Percentiles rank a stretch among this genome's conserved stretches.
Evolutionary conservation across 2,888 invertebrate species (phyloP).

Genomic region (Drosophila acutilabella): DNA sequence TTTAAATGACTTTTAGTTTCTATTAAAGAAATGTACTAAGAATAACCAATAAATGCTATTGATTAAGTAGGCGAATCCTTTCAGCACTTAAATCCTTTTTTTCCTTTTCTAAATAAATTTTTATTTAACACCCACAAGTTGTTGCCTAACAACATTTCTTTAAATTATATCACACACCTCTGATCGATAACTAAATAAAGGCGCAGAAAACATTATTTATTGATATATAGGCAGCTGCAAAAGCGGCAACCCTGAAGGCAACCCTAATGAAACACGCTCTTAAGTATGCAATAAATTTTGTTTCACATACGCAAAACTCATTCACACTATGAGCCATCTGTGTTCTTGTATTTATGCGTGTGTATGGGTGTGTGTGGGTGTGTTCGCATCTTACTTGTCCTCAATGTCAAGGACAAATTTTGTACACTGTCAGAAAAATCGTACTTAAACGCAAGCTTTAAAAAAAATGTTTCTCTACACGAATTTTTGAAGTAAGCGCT

Average conservation of each 20-base stretch:
- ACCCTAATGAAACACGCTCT: slow-evolving; percentile 14
- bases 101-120: too few relatives aligned
- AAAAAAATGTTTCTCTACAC: too few relatives aligned
- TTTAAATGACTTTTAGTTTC: too few relatives aligned
- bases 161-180: neutral
- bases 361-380: slow-evolving; percentile 3
- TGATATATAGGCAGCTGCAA: neutral
- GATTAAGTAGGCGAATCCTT: too few relatives aligned
- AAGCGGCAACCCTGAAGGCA: slow-evolving; percentile 4
- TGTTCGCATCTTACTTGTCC: neutral
- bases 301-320: neutral
- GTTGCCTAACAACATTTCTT: neutral
- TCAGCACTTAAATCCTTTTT: too few relatives aligned
- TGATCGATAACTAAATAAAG: neutral
- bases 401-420: slow-evolving; percentile 31
- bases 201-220: neutral
- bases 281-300: slow-evolving; percentile 15
- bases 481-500: too few relatives aligned
- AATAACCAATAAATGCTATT: too few relatives aligned
- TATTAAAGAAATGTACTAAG: too few relatives aligned
- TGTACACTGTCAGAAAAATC: neutral
- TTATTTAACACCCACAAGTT: too few relatives aligned
- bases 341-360: neutral
- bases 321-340: neutral
- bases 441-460: too few relatives aligned